Conservation (phyloP, 2,888 invertebrate genomes). For the Antheraea yamamai region DNA sequence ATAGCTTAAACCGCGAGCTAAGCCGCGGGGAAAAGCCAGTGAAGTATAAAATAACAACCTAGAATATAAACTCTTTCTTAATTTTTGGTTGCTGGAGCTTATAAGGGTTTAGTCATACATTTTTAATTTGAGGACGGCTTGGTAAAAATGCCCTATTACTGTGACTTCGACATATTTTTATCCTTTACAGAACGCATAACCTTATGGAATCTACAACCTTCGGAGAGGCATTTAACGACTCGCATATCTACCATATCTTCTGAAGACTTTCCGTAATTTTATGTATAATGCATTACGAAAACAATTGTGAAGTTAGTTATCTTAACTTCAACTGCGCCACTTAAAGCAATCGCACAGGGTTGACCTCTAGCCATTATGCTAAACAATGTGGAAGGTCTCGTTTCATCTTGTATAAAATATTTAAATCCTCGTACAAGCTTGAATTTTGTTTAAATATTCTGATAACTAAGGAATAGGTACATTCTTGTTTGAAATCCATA, state of each 20-base stretch:
- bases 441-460: not conserved
- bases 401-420: slow-evolving; percentile 30
- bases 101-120: no score
- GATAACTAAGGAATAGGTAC: not conserved
- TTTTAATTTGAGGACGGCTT: no score
- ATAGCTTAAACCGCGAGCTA: no score
- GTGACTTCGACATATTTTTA: no score
- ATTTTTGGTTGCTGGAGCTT: no score
- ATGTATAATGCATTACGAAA: not conserved
- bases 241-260: not conserved
- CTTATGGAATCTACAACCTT: not conserved
- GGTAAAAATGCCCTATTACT: no score
- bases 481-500: not conserved
- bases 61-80: no score
- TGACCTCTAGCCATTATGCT: slow-evolving; percentile 34
- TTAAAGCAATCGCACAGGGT: slow-evolving; percentile 31
- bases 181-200: not conserved
- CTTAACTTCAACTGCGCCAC: slow-evolving; percentile 25
- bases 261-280: not conserved
- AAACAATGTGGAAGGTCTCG: slow-evolving; percentile 28
- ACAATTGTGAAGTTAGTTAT: slow-evolving; percentile 22
- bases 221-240: not conserved
- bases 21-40: no score
- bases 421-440: not conserved
- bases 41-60: no score